A percentile compares a stretch with the other conserved stretches of the same genome.
phyloP scores from a whole-genome alignment of 2,888 invertebrate species.

The Caenorhabditis zanzibari region DNA sequence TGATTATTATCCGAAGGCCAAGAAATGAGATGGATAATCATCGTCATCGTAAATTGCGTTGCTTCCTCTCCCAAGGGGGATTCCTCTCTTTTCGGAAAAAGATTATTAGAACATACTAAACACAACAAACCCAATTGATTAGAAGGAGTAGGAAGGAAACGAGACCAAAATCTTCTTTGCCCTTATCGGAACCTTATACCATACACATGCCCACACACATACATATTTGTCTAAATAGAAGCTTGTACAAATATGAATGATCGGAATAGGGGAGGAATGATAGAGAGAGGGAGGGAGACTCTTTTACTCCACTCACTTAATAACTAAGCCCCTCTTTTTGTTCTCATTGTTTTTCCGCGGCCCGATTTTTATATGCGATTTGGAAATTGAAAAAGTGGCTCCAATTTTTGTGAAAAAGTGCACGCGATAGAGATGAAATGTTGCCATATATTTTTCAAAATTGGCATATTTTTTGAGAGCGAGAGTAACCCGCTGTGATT shows the following conservation, averaged over 20 bases:
- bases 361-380: slow-evolving; percentile 9
- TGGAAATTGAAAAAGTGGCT: slow-evolving; percentile 51
- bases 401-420: slow-evolving; percentile 35
- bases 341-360: not conserved
- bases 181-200: slow-evolving; percentile 47
- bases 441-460: slow-evolving; percentile 33
- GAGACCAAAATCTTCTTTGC: slow-evolving; percentile 39
- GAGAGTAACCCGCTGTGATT: slow-evolving; percentile 38
- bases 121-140: slow-evolving; percentile 39
- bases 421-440: slow-evolving; percentile 22
- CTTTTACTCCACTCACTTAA: slow-evolving; percentile 7
- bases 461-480: not conserved
- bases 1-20: slow-evolving; percentile 43
- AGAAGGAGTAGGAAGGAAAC: not conserved
- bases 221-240: slow-evolving; percentile 45
- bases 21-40: not conserved
- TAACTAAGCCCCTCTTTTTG: not conserved
- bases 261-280: not conserved
- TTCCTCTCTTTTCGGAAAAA: not conserved
- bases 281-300: not conserved
- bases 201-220: not conserved
- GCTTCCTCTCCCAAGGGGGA: not conserved
- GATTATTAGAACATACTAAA: slow-evolving; percentile 34
- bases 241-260: slow-evolving; percentile 57
- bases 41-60: slow-evolving; percentile 13